A percentile compares a stretch with the other conserved stretches of the same genome.
Conservation (phyloP, 2,797 vertebrate genomes). For the Delichon dasypus region DNA sequence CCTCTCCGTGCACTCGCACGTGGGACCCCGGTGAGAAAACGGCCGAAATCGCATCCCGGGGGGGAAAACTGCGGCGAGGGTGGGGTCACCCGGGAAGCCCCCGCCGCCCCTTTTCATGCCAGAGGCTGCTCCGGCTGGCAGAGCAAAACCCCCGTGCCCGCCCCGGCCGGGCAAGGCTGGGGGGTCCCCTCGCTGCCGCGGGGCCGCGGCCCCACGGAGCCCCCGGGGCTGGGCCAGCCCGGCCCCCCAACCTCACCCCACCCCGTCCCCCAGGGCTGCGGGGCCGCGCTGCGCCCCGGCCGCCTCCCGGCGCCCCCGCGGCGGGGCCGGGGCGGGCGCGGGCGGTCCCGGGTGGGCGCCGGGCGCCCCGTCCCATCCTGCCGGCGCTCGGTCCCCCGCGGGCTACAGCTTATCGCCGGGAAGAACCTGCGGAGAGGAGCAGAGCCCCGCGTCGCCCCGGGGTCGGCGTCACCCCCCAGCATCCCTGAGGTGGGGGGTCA, state of each 20-base stretch:
- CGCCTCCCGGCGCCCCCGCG: background rate
- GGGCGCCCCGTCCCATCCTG: background rate
- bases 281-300: background rate
- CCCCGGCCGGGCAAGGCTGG: background rate
- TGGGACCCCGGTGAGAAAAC: background rate
- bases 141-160: background rate
- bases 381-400: slow-evolving; percentile 33
- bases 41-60: background rate
- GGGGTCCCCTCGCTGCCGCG: background rate
- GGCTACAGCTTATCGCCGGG: slow-evolving; percentile 73
- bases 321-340: background rate
- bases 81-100: background rate
- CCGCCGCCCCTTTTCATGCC: background rate
- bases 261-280: background rate
- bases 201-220: background rate
- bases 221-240: background rate
- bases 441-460: slow-evolving; percentile 21
- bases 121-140: background rate
- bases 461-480: background rate
- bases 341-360: background rate
- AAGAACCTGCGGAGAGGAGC: slow-evolving; percentile 67
- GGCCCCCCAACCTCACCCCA: background rate
- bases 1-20: background rate
- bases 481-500: background rate
- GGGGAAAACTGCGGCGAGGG: background rate